These are phyloP conservation scores for Aulostomus chinensis DNA, from an alignment of 2,797 vertebrate species.

Conservation along the genomic window DNA sequence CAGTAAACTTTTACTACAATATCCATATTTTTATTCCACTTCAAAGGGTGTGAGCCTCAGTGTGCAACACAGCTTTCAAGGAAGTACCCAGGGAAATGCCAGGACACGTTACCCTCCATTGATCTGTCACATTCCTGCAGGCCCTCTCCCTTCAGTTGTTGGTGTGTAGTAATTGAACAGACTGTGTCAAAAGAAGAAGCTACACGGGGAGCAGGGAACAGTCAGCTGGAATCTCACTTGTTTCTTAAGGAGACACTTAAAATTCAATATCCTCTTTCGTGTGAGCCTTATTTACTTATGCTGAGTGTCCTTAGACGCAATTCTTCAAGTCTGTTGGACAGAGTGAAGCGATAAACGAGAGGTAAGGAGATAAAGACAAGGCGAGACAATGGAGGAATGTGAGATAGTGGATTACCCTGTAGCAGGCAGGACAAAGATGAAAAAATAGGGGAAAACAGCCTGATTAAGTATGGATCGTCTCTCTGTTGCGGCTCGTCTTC, in stretches of 20 bases:
- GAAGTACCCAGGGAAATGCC: constrained; percentile 34
- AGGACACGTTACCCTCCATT: constrained; percentile 33
- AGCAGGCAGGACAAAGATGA: constrained; percentile 39
- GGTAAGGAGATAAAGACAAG: constrained; percentile 17
- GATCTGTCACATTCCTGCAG: constrained; percentile 41
- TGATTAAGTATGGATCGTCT: constrained; percentile 49
- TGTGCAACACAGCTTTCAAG: constrained; percentile 17
- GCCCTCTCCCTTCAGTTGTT: constrained; percentile 22
- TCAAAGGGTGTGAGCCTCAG: constrained; percentile 14
- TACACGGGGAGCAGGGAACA: constrained; percentile 4
- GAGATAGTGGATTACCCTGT: constrained; percentile 26
- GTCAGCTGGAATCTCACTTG: constrained; percentile 29
- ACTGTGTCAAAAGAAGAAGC: constrained; percentile 20
- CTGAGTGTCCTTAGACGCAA: constrained; percentile 15
- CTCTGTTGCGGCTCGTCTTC: constrained; percentile 27
- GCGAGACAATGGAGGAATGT: constrained; percentile 15
- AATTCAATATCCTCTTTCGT: constrained; percentile 32
- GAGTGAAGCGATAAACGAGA: neutral
- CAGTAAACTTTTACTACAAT: constrained; percentile 14
- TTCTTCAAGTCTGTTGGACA: constrained; percentile 10
- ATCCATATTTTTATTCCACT: constrained; percentile 21
- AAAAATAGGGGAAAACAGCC: constrained; percentile 22
- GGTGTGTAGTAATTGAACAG: constrained; percentile 32
- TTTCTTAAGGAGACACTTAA: constrained; percentile 35
- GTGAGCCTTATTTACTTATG: constrained; percentile 40